A percentile compares a stretch with the other conserved stretches of the same genome.
Evolutionary conservation across 2,113 vertebrate species (phyloP).

Genomic region (Circaetus cinerascens): DNA sequence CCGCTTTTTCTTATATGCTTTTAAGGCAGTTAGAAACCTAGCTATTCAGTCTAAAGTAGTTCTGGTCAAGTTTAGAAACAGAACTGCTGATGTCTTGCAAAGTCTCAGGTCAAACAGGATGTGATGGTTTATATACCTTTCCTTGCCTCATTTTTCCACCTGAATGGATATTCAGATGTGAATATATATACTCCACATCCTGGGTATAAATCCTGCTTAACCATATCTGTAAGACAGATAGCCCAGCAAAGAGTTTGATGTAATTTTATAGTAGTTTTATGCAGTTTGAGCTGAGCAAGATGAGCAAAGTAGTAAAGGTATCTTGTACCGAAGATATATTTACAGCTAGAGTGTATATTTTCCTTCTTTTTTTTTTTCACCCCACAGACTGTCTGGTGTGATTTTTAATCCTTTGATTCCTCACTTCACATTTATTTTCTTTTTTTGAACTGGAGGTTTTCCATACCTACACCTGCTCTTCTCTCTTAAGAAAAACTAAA

Average conservation of each 20-base stretch:
- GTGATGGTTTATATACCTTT: not conserved
- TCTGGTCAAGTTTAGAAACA: not conserved
- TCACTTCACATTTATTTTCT: not conserved
- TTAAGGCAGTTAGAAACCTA: not conserved
- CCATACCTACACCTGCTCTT: not conserved
- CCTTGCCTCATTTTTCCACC: not conserved
- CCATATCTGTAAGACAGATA: not conserved
- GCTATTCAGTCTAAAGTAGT: not conserved
- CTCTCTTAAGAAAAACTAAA: not conserved
- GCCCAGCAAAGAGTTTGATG: not conserved
- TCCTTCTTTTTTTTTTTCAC: too few relatives aligned
- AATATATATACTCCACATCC: not conserved
- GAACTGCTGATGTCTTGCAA: not conserved
- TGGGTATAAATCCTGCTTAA: not conserved
- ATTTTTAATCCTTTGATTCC: not conserved
- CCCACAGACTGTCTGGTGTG: not conserved
- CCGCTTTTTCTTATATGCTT: not conserved
- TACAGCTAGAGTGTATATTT: not conserved
- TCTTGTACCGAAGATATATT: not conserved
- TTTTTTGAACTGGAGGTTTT: not conserved
- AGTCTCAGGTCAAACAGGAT: not conserved
- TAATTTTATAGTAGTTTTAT: not conserved
- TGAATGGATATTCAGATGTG: not conserved
- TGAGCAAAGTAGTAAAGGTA: not conserved
- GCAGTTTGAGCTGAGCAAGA: not conserved